A percentile compares a stretch with the other conserved stretches of the same genome.
Conservation (phyloP, 2,113 vertebrate genomes). For the Hypocryptadius cinnamomeus region DNA sequence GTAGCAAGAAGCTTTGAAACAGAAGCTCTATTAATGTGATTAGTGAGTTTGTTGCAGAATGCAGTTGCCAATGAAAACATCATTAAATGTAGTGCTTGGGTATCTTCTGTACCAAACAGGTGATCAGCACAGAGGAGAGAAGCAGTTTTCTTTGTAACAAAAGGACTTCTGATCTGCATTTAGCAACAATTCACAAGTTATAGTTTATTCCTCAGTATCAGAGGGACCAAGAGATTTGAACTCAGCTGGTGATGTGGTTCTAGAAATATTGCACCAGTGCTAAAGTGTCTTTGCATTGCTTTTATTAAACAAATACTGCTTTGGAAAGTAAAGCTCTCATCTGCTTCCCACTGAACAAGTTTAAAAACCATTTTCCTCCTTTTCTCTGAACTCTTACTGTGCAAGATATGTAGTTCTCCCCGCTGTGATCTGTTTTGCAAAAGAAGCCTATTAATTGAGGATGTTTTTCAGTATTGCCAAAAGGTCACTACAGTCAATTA, state of each 20-base stretch:
- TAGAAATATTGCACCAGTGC: background rate
- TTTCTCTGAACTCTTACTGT: background rate
- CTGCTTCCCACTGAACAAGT: background rate
- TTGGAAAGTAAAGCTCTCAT: conserved; percentile 7
- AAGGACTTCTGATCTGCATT: background rate
- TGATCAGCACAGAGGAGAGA: background rate
- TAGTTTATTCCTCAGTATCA: background rate
- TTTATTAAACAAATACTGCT: background rate
- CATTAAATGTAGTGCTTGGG: background rate
- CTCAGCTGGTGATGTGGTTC: background rate
- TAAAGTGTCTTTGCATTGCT: background rate
- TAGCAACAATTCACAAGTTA: background rate
- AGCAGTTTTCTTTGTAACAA: background rate
- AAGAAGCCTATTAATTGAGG: conserved; percentile 47
- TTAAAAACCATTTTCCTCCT: background rate
- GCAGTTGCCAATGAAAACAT: background rate
- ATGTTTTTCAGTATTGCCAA: conserved; percentile 53
- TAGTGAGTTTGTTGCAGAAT: background rate
- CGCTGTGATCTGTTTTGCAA: conserved; percentile 14
- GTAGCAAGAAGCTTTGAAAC: background rate
- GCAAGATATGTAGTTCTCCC: background rate
- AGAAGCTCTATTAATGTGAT: background rate
- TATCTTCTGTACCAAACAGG: background rate
- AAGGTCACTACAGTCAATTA: conserved; percentile 69
- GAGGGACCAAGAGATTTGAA: background rate